Evolutionary conservation across 2,888 invertebrate genomes (phyloP).

Genomic region (Pedicia rivosa): DNA sequence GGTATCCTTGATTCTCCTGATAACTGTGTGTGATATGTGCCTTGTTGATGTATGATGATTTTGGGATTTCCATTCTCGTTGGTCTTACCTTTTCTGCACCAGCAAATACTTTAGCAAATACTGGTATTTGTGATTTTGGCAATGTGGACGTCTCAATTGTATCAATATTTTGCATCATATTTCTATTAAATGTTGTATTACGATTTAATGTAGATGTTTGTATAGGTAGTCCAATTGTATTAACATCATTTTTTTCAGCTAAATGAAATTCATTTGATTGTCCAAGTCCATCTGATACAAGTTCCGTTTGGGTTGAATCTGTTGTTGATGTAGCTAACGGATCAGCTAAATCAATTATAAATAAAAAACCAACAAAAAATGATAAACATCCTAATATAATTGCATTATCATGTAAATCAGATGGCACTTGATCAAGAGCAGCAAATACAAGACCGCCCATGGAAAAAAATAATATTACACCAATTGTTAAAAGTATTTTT

Average conservation of each 20-base stretch:
- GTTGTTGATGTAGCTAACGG: constrained; percentile 10
- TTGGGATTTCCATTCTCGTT: constrained; percentile 3
- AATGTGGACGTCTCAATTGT: constrained; percentile 12
- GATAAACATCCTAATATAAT: constrained; percentile 15
- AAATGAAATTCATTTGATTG: neutral
- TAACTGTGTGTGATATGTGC: neutral
- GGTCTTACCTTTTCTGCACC: constrained; percentile 11
- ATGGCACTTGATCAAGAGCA: constrained; percentile 14
- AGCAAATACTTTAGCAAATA: constrained; percentile 12
- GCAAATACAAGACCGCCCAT: constrained; percentile 15
- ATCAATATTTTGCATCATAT: constrained; percentile 7
- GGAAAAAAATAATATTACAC: constrained; percentile 14
- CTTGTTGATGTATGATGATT: constrained; percentile 2
- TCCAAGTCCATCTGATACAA: neutral
- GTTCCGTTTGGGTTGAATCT: constrained; percentile 14
- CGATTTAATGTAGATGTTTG: constrained; percentile 9
- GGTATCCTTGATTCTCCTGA: too few relatives aligned
- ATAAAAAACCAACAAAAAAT: constrained; percentile 14
- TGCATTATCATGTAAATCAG: constrained; percentile 14
- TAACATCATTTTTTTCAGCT: neutral
- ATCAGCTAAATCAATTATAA: constrained; percentile 14
- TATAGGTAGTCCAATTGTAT: neutral
- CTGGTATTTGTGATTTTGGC: constrained; percentile 12
- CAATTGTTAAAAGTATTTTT: constrained; percentile 14
- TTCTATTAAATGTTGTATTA: neutral